phyloP scores from a whole-genome alignment of 1,140 invertebrate genomes.

The Pteromalus puparum region DNA sequence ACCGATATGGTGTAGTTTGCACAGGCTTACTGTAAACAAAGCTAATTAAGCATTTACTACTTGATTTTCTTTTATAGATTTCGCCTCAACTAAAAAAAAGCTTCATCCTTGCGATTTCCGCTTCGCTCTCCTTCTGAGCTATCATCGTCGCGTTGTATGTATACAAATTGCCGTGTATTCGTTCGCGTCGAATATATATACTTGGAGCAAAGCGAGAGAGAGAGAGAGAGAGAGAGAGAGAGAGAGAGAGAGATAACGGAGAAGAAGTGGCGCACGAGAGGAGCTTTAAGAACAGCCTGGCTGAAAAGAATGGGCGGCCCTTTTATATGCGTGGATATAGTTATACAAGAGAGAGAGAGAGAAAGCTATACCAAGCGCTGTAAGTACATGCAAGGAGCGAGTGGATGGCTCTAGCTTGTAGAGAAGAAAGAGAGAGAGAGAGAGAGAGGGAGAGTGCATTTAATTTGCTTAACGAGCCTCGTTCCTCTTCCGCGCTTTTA shows the following conservation, averaged over 20 bases:
- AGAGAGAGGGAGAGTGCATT: slow-evolving; percentile 60
- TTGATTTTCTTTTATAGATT: no score
- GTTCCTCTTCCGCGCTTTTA: slow-evolving; percentile 62
- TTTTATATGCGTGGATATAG: slow-evolving; percentile 7
- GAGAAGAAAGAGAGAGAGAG: slow-evolving; percentile 49
- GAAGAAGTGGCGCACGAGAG: slow-evolving; percentile 18
- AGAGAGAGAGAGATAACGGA: slow-evolving; percentile 45
- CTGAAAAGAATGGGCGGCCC: slow-evolving; percentile 22
- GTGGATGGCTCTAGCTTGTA: neutral
- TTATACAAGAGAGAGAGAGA: neutral
- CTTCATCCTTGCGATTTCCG: slow-evolving; percentile 11
- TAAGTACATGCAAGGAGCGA: neutral
- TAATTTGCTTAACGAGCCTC: slow-evolving; percentile 66
- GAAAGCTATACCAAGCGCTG: neutral
- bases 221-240: slow-evolving; percentile 33
- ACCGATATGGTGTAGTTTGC: no score
- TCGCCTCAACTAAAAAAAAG: neutral
- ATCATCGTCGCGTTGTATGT: slow-evolving; percentile 6
- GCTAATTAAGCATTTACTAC: no score
- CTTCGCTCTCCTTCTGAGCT: neutral
- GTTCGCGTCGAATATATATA: slow-evolving; percentile 18
- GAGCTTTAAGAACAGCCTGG: slow-evolving; percentile 14
- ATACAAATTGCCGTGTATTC: slow-evolving; percentile 36
- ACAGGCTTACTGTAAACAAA: no score
- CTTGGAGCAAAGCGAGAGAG: slow-evolving; percentile 31